Evolutionary conservation across 2,113 vertebrate genomes (phyloP).

Genomic region (Diadophis punctatus): DNA sequence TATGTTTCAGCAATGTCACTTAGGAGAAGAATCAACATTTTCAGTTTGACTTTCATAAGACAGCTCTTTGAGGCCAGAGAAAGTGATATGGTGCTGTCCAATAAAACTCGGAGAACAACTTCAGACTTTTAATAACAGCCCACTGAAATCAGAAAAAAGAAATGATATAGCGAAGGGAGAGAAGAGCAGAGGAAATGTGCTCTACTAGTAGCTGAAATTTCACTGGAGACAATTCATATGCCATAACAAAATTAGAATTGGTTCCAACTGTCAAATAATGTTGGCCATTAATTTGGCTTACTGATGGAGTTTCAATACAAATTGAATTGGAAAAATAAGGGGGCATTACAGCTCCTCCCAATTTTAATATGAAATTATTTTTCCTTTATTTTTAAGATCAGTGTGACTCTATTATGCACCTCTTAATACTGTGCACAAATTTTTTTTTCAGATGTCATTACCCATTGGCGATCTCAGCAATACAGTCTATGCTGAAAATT

Average conservation of each 20-base stretch:
- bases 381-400: neutral
- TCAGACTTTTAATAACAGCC: constrained; percentile 7
- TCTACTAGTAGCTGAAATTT: neutral
- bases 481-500: neutral
- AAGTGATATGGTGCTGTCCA: neutral
- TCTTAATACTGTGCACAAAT: neutral
- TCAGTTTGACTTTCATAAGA: constrained; percentile 39
- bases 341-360: neutral
- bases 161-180: neutral
- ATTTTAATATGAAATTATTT: neutral
- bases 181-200: neutral
- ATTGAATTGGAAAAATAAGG: neutral
- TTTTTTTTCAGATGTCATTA: neutral
- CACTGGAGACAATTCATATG: neutral
- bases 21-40: constrained; percentile 36
- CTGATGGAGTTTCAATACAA: neutral
- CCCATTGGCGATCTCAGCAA: neutral
- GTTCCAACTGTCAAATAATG: neutral
- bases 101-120: constrained; percentile 43
- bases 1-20: constrained; percentile 41
- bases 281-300: neutral
- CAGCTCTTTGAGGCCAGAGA: constrained; percentile 39
- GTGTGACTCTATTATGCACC: neutral
- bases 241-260: neutral
- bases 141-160: constrained; percentile 31